Percentiles rank a stretch among this genome's conserved stretches.
phyloP scores from a whole-genome alignment of 1,140 invertebrate genomes.

The Whitmania pigra region DNA sequence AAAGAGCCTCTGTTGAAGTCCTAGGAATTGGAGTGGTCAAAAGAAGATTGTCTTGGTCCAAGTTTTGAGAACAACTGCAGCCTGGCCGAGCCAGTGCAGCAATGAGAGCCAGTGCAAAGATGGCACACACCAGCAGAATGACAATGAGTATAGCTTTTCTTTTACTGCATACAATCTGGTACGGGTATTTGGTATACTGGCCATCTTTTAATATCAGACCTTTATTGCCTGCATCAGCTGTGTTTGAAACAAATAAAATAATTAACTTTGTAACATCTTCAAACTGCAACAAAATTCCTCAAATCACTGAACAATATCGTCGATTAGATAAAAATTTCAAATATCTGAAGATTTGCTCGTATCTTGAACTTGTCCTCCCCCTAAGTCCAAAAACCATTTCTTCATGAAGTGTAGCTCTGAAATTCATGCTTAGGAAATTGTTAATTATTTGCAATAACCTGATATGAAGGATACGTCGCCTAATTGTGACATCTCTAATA shows the following conservation, averaged over 20 bases:
- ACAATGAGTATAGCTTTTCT: conserved; percentile 66
- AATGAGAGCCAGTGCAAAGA: conserved; percentile 68
- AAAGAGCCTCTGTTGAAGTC: conserved; percentile 2
- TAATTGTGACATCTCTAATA: conserved; percentile 46
- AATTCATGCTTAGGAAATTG: conserved; percentile 26
- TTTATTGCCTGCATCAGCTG: conserved; percentile 53
- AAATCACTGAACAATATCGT: no score
- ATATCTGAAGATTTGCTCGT: no score
- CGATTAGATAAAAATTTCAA: no score
- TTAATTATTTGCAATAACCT: conserved; percentile 46
- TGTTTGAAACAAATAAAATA: conserved; percentile 45
- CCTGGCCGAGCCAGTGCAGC: conserved; percentile 71
- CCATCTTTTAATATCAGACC: conserved; percentile 50
- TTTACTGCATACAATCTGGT: conserved; percentile 70
- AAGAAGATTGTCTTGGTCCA: not conserved
- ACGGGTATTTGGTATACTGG: conserved; percentile 52
- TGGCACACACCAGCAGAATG: conserved; percentile 58
- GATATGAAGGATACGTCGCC: conserved; percentile 82
- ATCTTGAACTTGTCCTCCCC: no score
- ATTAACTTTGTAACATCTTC: no score
- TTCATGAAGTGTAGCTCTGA: no score
- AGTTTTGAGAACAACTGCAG: conserved; percentile 8
- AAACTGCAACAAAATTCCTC: no score
- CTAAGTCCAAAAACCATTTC: no score
- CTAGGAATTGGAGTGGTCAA: no score